Evolutionary conservation across 2,113 vertebrate species (phyloP).

Genomic region (Ptilorrhoa leucosticta): DNA sequence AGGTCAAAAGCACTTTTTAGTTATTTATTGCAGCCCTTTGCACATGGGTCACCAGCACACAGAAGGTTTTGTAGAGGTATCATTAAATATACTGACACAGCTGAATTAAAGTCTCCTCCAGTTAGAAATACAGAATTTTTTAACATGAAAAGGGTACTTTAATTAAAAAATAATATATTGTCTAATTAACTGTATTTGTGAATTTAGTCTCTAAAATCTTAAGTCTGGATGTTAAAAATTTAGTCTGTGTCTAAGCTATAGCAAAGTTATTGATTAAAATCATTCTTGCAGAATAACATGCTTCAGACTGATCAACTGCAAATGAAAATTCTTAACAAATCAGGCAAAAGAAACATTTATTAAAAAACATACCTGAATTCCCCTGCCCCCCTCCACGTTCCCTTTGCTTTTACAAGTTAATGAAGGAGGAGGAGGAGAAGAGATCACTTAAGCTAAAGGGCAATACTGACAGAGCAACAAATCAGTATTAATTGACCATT

Average conservation of each 20-base stretch:
- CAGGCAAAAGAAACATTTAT: neutral
- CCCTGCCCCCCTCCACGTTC: fast-evolving
- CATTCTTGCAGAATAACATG: neutral
- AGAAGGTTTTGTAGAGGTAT: neutral
- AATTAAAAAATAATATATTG: neutral
- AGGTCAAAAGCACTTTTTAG: neutral
- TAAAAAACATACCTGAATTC: neutral
- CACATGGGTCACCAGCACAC: neutral
- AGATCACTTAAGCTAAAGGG: constrained; percentile 2
- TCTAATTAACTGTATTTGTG: neutral
- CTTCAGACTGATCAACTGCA: neutral
- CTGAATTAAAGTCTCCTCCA: neutral
- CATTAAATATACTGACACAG: neutral
- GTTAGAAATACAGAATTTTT: neutral
- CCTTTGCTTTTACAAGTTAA: neutral
- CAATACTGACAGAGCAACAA: neutral
- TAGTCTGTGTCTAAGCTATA: neutral
- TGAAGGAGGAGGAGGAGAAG: neutral
- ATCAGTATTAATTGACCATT: constrained; percentile 3
- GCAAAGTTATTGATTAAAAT: neutral
- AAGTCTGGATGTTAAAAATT: neutral
- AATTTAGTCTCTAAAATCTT: neutral
- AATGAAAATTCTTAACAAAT: constrained; percentile 2
- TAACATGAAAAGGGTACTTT: neutral
- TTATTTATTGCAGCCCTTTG: neutral